Evolutionary conservation across 2,113 vertebrate genomes (phyloP).

Genomic region (Phainopepla nitens): DNA sequence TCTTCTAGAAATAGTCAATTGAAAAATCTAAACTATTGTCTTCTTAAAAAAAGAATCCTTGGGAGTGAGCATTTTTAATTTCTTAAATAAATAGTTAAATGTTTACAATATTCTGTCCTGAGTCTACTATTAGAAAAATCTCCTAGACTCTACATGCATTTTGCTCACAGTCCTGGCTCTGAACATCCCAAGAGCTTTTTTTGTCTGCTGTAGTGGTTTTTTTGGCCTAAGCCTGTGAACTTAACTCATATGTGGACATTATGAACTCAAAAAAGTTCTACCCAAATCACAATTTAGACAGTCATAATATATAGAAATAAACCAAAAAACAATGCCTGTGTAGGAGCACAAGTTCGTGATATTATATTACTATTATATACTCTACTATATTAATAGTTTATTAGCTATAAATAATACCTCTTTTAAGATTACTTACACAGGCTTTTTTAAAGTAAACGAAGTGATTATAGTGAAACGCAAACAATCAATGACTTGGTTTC

Average conservation of each 20-base stretch:
- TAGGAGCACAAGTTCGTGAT: neutral
- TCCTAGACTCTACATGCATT: accelerated
- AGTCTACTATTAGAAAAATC: neutral
- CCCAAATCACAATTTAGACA: neutral
- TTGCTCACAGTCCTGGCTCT: neutral
- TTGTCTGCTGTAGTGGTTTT: neutral
- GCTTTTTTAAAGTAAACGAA: neutral
- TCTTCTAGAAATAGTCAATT: neutral
- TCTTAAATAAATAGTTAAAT: neutral
- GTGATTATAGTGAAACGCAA: neutral
- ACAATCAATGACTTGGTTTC: neutral
- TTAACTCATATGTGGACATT: accelerated
- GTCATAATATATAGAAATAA: neutral
- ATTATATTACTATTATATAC: too few species aligned
- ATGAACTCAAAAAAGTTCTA: neutral
- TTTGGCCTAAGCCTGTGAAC: accelerated
- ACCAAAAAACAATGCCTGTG: neutral
- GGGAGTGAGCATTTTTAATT: neutral
- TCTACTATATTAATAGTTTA: too few species aligned
- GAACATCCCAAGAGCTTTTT: neutral
- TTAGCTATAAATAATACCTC: neutral
- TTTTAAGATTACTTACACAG: neutral
- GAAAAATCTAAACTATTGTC: neutral
- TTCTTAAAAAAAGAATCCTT: neutral
- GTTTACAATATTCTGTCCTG: neutral